Evolutionary conservation across 2,797 vertebrate genomes (phyloP), one percentile per base, ranked within the genome.

Genomic region (Calcarius lapponicus): DNA sequence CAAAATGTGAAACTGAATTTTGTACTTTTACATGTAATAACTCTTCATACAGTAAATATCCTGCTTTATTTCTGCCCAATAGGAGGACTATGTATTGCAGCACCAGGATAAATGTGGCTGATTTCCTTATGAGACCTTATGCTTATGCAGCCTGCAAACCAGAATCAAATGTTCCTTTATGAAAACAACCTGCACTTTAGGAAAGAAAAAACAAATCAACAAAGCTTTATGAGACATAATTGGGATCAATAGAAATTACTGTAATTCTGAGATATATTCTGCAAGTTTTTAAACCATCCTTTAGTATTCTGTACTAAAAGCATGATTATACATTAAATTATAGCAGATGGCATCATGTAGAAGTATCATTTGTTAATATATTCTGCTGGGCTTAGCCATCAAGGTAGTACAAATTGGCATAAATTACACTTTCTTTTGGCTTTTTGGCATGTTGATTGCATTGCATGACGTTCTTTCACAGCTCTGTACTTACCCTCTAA

Each of bases 321-420:
- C 53, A 60, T 88, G 94, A 92, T 94, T 92, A 87, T 56, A 72
- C 72, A 80, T 94, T 95, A 92, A 95, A 85, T 92, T 92, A 70
- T 79, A 91, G 90, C 92, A 92, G 75, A 92, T 94, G 94, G 79
- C 71, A 73, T 65, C 20, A 94, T 92, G 25, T 60, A 82, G 74
- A 97, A 84, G 34, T 79, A 91, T 80, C 57, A 86, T 94, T 86
- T 85, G 74, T 90, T 94, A 92, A 90, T 95, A 78, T 72, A 94
- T 93, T 93, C 70, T 95, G 62, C 72, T 90, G 84, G 78, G 53
- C 22, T 93, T 94, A 88, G 58, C 70, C 54, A 84, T 88, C 91
- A 82, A 96, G 95, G 88, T 93, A 95, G 79, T 57, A 47, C 43
- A 96, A 85, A 92, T 57, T 94, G 82, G 92, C 86, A 86, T 57